A percentile compares a stretch with the other conserved stretches of the same genome.
Conservation (phyloP, 2,113 vertebrate species). For the Cervus canadensis region DNA sequence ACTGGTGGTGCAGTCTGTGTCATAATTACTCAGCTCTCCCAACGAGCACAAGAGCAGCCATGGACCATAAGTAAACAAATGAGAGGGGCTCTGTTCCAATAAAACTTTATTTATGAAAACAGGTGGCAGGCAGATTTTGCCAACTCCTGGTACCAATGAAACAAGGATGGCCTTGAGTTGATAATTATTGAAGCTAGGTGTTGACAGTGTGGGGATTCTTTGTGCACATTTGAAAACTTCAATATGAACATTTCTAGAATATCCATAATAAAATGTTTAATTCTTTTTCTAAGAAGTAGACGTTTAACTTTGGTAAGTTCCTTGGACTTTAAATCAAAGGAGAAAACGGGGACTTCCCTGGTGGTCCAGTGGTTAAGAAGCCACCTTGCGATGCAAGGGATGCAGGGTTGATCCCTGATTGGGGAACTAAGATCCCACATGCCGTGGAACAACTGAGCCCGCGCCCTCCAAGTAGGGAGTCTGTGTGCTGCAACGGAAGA, state of each 20-base stretch:
- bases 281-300: neutral
- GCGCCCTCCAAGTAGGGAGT: neutral
- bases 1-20: neutral
- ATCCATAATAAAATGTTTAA: neutral
- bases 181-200: neutral
- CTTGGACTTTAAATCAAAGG: slow-evolving; percentile 6
- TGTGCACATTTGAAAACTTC: neutral
- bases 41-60: neutral
- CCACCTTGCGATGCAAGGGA: neutral
- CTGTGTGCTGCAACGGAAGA: neutral
- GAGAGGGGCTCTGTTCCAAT: neutral
- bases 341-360: neutral
- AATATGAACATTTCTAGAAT: neutral
- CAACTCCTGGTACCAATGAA: neutral
- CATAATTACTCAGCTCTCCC: neutral
- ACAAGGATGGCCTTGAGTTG: neutral
- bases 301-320: neutral
- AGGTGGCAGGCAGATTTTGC: neutral
- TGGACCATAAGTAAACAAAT: neutral
- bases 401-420: neutral
- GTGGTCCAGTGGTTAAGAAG: neutral
- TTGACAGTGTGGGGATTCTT: neutral
- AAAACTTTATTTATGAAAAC: slow-evolving; percentile 39
- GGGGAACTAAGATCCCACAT: neutral
- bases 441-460: neutral